phyloP scores from a whole-genome alignment of 2,113 vertebrate genomes.

The Notechis scutatus region DNA sequence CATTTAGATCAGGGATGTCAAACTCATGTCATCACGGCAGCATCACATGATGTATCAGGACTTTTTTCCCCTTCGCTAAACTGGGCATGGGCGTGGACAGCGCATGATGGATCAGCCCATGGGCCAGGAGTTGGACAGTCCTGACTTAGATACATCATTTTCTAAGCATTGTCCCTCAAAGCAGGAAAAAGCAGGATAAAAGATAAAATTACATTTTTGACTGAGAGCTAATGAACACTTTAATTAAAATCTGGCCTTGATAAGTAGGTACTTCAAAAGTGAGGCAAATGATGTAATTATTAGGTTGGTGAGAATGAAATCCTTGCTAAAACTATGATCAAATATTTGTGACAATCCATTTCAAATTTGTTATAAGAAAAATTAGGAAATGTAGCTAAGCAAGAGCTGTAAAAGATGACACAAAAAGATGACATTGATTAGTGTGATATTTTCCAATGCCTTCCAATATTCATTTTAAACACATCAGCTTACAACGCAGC shows the following conservation, averaged over 20 bases:
- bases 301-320: conserved; percentile 40
- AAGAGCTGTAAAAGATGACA: background rate
- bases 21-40: too few species aligned
- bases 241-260: conserved; percentile 56
- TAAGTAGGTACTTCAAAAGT: conserved; percentile 51
- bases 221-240: conserved; percentile 56
- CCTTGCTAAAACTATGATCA: conserved; percentile 40
- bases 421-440: conserved; percentile 13
- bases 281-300: conserved; percentile 52
- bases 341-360: conserved; percentile 51
- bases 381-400: conserved; percentile 10
- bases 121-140: too few species aligned
- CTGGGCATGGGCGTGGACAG: too few species aligned
- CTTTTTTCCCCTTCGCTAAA: too few species aligned
- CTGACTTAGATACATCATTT: conserved; percentile 11
- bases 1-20: conserved; percentile 14
- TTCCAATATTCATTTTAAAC: conserved; percentile 34
- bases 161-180: conserved; percentile 21
- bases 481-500: conserved; percentile 37
- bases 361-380: conserved; percentile 29
- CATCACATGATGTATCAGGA: too few species aligned
- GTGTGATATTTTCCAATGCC: conserved; percentile 32
- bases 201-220: conserved; percentile 10
- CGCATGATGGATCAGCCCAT: too few species aligned
- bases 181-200: conserved; percentile 34